Evolutionary conservation across 2,113 vertebrate genomes (phyloP).

Genomic region (Neolamprologus devosi): DNA sequence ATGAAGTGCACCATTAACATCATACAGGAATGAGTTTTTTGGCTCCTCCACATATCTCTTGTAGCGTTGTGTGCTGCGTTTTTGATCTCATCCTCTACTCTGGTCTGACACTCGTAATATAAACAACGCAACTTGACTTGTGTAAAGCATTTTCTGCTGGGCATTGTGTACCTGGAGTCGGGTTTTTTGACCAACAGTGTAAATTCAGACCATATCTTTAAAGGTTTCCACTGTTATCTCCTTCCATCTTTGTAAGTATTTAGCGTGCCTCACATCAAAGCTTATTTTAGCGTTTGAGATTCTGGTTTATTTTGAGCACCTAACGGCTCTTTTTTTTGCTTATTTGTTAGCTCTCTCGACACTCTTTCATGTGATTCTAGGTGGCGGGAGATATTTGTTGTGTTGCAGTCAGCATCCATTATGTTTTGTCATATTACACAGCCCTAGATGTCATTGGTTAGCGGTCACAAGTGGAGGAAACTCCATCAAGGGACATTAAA

Average conservation of each 20-base stretch:
- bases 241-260: background rate
- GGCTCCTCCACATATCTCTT: fast-evolving
- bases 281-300: background rate
- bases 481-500: background rate
- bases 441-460: background rate
- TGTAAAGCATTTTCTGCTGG: background rate
- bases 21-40: background rate
- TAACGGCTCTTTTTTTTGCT: background rate
- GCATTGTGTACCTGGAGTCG: fast-evolving
- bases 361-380: background rate
- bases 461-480: background rate
- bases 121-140: background rate
- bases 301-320: background rate
- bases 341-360: background rate
- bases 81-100: background rate
- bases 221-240: background rate
- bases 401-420: background rate
- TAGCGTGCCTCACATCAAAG: background rate
- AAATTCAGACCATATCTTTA: background rate
- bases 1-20: background rate
- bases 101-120: background rate
- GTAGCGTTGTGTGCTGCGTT: fast-evolving
- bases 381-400: background rate
- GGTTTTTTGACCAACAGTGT: background rate
- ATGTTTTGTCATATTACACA: background rate